Evolutionary conservation across 2,888 invertebrate genomes (phyloP).

Genomic region (Chromoteleia sp.): DNA sequence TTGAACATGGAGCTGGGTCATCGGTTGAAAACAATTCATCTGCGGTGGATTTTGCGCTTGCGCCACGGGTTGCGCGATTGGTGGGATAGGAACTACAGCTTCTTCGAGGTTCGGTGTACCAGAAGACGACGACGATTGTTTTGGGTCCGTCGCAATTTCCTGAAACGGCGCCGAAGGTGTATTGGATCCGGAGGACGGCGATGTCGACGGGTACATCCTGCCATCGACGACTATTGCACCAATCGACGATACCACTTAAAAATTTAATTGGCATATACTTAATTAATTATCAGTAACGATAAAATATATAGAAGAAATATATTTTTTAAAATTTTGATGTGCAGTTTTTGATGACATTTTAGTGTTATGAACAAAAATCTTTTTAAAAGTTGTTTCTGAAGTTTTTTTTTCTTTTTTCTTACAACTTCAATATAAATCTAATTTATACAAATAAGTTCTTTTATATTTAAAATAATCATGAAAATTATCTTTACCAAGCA

Average conservation of each 20-base stretch:
- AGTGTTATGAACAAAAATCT: no score
- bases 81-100: conserved; percentile 79
- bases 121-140: conserved; percentile 74
- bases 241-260: conserved; percentile 89
- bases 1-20: conserved; percentile 82
- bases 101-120: conserved; percentile 69
- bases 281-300: no score
- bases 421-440: no score
- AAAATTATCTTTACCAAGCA: no score
- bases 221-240: conserved; percentile 94
- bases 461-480: no score
- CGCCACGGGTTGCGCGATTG: conserved; percentile 56
- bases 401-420: no score
- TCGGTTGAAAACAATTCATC: conserved; percentile 77
- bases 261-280: no score
- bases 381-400: no score
- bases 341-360: no score
- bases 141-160: conserved; percentile 83
- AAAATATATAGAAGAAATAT: no score
- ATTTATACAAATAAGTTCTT: no score
- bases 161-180: conserved; percentile 75
- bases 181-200: conserved; percentile 76
- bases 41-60: conserved; percentile 65
- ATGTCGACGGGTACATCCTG: conserved; percentile 88
- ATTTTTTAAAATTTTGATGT: no score